These are phyloP conservation scores for Felis chaus DNA, from an alignment of 2,113 vertebrate genomes.

Conservation along the genomic window DNA sequence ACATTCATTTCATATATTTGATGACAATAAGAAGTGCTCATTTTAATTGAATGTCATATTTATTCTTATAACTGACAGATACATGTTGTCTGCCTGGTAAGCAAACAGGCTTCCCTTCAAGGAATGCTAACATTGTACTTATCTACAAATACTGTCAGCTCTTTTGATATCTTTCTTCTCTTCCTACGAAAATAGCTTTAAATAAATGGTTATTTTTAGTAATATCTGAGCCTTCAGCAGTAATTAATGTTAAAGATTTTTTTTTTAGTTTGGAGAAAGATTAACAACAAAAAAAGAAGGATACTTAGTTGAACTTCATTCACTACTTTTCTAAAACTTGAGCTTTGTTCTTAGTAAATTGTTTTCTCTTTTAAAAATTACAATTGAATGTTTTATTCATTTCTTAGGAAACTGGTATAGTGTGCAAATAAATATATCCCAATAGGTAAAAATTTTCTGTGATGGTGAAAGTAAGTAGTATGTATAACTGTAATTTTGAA, in stretches of 20 bases:
- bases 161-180: not conserved
- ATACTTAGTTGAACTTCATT: constrained; percentile 6
- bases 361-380: constrained; percentile 48
- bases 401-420: not conserved
- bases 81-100: constrained; percentile 37
- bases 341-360: constrained; percentile 51
- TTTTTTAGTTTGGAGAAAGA: constrained; percentile 15
- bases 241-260: not conserved
- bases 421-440: not conserved
- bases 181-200: not conserved
- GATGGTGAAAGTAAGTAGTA: constrained; percentile 35
- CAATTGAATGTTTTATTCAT: constrained; percentile 5
- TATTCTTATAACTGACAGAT: not conserved
- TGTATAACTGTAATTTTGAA: constrained; percentile 33
- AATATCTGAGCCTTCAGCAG: not conserved
- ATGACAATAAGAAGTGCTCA: not conserved
- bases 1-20: not conserved
- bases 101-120: not conserved
- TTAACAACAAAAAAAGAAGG: constrained; percentile 37
- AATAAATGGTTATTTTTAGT: constrained; percentile 1
- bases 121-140: not conserved
- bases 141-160: not conserved
- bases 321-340: not conserved
- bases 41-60: constrained; percentile 16
- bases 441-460: not conserved